phyloP scores from a whole-genome alignment of 2,888 invertebrate genomes.

The Epinotia brunnichana region DNA sequence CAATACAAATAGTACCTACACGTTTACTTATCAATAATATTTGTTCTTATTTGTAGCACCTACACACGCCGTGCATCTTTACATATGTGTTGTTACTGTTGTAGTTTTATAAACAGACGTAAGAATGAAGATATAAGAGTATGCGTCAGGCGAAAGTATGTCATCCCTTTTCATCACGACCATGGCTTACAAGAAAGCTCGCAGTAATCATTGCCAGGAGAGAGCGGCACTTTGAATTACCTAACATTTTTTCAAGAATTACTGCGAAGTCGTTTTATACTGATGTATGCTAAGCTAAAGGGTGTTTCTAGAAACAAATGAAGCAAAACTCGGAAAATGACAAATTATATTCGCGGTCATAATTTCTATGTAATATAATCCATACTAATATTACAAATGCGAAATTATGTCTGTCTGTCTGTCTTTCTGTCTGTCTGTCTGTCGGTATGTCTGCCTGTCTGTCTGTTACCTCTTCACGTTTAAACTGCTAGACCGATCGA shows the following conservation, averaged over 20 bases:
- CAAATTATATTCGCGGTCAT: background rate
- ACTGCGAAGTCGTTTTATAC: constrained; percentile 21
- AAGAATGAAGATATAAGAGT: constrained; percentile 52
- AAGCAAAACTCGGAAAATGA: background rate
- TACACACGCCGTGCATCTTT: background rate
- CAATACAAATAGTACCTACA: constrained; percentile 9
- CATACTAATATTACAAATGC: too few species aligned
- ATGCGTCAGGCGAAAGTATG: constrained; percentile 62
- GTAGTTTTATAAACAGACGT: constrained; percentile 46
- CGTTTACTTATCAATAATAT: constrained; percentile 4
- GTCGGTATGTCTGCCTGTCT: too few species aligned
- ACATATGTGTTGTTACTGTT: background rate
- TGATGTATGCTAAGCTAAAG: constrained; percentile 19
- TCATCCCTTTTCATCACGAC: constrained; percentile 63
- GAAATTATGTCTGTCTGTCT: too few species aligned
- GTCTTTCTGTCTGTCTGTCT: too few species aligned
- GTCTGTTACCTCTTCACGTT: too few species aligned
- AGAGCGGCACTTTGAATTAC: constrained; percentile 44
- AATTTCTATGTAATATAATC: background rate
- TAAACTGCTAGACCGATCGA: too few species aligned
- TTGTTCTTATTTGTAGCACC: constrained; percentile 2
- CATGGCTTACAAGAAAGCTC: constrained; percentile 59
- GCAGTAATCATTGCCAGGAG: constrained; percentile 59
- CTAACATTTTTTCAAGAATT: constrained; percentile 41
- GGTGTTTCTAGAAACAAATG: constrained; percentile 19